phyloP scores from a whole-genome alignment of 2,888 invertebrate species.

The Bombyx huttoni region DNA sequence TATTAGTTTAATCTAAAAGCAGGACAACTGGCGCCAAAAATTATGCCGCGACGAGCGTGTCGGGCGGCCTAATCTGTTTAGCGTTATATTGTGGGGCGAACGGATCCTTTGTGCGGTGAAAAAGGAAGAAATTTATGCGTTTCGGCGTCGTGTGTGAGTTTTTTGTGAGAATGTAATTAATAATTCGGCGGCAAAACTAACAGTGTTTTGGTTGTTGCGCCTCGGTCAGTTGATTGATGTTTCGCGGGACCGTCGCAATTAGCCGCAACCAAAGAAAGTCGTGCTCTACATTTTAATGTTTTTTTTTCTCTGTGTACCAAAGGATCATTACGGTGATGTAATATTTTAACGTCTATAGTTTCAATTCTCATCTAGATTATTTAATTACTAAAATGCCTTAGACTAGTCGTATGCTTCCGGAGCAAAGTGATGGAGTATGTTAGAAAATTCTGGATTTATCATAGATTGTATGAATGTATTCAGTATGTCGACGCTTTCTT shows the following conservation, averaged over 20 bases:
- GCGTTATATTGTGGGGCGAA: slow-evolving; percentile 57
- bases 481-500: no score
- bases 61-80: slow-evolving; percentile 67
- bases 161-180: slow-evolving; percentile 72
- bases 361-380: background rate
- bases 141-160: slow-evolving; percentile 69
- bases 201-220: slow-evolving; percentile 69
- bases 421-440: background rate
- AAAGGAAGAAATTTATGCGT: slow-evolving; percentile 72
- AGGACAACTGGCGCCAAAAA: slow-evolving; percentile 73
- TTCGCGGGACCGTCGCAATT: slow-evolving; percentile 16
- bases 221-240: slow-evolving; percentile 56
- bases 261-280: background rate
- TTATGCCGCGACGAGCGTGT: slow-evolving; percentile 66
- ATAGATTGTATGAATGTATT: no score
- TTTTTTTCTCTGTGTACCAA: background rate
- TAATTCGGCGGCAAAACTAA: slow-evolving; percentile 75
- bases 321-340: background rate
- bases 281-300: background rate
- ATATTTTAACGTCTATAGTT: background rate
- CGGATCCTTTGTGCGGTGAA: slow-evolving; percentile 67
- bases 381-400: background rate
- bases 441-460: background rate
- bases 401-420: background rate
- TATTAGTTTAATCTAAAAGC: slow-evolving; percentile 71